Conservation (phyloP, 2,888 invertebrate genomes). For the Tipula confusa region DNA sequence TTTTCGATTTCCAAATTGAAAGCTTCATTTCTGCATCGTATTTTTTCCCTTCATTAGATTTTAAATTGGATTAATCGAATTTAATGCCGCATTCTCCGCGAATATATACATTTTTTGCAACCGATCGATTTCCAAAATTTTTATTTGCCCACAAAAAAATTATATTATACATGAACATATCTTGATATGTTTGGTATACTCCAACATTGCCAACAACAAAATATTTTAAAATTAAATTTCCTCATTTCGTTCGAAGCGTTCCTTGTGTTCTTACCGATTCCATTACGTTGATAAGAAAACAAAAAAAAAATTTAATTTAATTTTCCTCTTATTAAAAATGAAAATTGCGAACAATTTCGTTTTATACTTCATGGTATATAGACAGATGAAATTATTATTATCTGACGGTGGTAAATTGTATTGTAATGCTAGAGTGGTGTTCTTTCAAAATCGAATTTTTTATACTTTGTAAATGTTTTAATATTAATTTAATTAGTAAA, state of each 20-base stretch:
- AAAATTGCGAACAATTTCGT: background rate
- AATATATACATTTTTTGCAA: background rate
- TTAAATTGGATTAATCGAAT: background rate
- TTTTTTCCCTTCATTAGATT: constrained; percentile 14
- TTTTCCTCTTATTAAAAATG: background rate
- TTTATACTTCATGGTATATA: background rate
- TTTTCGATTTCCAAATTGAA: no score
- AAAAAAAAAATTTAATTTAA: background rate
- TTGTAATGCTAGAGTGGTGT: background rate
- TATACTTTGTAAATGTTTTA: background rate
- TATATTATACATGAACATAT: background rate
- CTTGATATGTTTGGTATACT: background rate
- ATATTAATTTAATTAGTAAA: background rate
- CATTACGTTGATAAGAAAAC: background rate
- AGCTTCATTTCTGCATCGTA: no score
- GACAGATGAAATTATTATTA: background rate
- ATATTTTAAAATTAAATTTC: background rate
- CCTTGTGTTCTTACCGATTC: background rate
- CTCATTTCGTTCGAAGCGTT: background rate
- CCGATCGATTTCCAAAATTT: background rate
- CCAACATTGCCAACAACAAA: background rate
- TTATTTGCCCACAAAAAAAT: background rate
- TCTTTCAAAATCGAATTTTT: background rate
- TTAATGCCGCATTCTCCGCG: background rate
- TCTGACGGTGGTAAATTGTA: background rate